Base-by-base conservation (phyloP, 2,888 invertebrate species). In the Xestoiulus laeticollis region DNA sequence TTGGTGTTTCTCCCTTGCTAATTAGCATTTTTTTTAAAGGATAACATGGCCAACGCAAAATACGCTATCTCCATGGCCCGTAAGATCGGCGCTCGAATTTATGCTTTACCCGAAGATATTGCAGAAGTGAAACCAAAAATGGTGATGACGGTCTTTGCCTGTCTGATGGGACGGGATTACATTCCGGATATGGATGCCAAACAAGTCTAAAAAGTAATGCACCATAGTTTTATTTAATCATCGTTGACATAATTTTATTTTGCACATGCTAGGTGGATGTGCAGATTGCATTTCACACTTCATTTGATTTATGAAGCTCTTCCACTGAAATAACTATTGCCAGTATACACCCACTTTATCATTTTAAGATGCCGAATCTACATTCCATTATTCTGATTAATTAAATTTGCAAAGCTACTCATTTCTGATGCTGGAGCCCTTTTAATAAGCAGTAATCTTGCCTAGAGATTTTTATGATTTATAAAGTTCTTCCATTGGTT, bases 61-160 rank as follows among this genome's bases (percentile, higher is more conserved):
- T 99, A 99, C 93, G 99, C 99, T 88, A 97, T 99, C 90, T 98
- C 99, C 0, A 97, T 98, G 96, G 99, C 99, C 10, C 94, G 99
- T 85, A 99, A 99, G 91, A 97, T 97, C 91, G 99, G 99, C 89
- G 99, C 99, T 86, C 95, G 98, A 89, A 98, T 99, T 26, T 99
- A 99, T 93, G 99, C 99, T 10, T 94, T 99, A 89, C 99, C 99
- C 22, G 99, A 99, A 92, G 99, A 99, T 93, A 99, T 99, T 91
- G 96, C 98, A 59, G 99, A 99, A 93, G 96, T 98, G 32, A 99
- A 99, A 92, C 97, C 96, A 88, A 99, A 99, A 93, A 98, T 99
- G 98, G 97, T 99, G 89, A 98, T 99, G 99, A 99, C 99, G 4
- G 97, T 99, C 90, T 99, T 99, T 93, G 99, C 99, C 43, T 99